Evolutionary conservation across 2,888 invertebrate species (phyloP), one percentile per base, ranked within the genome.

Genomic region (Falcaria lacertinaria): DNA sequence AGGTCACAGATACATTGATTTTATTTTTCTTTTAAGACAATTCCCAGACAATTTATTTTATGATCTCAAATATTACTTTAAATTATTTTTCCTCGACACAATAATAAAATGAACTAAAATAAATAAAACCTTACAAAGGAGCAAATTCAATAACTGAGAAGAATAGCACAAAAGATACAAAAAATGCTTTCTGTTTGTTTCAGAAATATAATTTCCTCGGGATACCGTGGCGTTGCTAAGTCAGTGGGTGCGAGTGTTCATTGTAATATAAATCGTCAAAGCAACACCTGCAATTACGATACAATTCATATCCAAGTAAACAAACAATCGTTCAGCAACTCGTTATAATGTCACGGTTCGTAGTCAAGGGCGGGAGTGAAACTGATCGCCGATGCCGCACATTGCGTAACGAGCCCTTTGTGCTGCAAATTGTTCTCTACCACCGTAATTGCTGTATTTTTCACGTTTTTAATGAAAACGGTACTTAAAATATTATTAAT

Each of bases 331-430:
- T 41, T 44, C 54, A 50, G 48, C 48, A 34, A 48, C 69, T 78
- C 69, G 70, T 78, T 78, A 78, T 74, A 75, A 65, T 63, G 57
- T 69, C 69, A 72, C 74, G 75, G 61, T 61, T 54, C 52, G 54
- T 63, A 64, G 62, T 64, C 58, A 50, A 52, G 52, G 56, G 55
- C 48, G 54, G 52, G 52, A 54, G 49, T 40, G 47, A 42, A 52
- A 55, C 48, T 49, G 52, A 55, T 55, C 42, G 43, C 40, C 44
- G 41, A 44, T 43, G 47, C 42, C 42, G 36, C 38, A 42, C 48
- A 47, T 41, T 34, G 36, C 42, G 42, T 45, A 43, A 35, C 44
- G 42, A 32, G 34, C 39, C 36, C 45, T 52, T 52, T 48, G 49
- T 49, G 41, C 41, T 40, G 41, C 43, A 45, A 47, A 47, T 51